Conservation (phyloP, 2,797 vertebrate genomes). For the Neomorphus geoffroyi region DNA sequence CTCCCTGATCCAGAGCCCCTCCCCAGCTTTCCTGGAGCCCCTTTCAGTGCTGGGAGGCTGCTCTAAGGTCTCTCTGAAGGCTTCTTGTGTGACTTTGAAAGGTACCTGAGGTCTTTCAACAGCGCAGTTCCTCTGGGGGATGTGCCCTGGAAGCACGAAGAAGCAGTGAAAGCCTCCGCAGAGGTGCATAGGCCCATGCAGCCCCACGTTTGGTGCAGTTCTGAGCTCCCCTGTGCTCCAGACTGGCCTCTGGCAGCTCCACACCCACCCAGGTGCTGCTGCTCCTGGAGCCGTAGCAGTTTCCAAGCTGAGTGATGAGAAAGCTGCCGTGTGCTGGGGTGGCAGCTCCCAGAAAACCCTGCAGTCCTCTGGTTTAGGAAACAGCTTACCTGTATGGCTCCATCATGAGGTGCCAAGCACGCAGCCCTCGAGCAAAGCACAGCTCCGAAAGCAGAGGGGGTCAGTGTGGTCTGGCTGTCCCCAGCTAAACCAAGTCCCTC, state of each 20-base stretch:
- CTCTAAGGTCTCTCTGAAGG: too few species aligned
- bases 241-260: not conserved
- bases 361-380: not conserved
- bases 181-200: accelerated
- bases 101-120: not conserved
- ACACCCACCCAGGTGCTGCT: not conserved
- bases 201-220: accelerated
- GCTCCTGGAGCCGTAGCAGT: not conserved
- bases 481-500: not conserved
- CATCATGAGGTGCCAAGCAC: not conserved
- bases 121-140: not conserved
- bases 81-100: not conserved
- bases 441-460: not conserved
- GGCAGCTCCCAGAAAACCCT: not conserved
- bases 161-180: accelerated
- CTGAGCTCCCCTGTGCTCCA: not conserved
- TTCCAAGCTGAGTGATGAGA: not conserved
- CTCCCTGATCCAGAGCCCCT: too few species aligned
- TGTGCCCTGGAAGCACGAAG: not conserved
- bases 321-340: not conserved
- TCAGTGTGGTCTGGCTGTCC: not conserved
- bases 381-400: not conserved
- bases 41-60: too few species aligned
- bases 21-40: too few species aligned
- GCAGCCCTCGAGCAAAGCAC: not conserved